Evolutionary conservation across 2,888 invertebrate species (phyloP), one percentile per base, ranked within the genome.

Genomic region (Eupithecia subumbrata): DNA sequence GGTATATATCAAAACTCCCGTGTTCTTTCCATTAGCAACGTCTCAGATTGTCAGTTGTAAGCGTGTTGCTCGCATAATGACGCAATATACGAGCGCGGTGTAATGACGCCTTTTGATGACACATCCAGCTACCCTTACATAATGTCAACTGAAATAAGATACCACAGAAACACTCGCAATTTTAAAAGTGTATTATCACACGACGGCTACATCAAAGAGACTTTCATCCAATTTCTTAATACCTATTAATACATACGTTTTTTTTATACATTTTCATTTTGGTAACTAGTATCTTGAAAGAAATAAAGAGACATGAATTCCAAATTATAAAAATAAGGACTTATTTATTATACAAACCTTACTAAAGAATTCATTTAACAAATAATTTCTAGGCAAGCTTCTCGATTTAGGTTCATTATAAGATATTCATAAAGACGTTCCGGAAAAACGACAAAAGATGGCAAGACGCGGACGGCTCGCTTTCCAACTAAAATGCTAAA

Each of bases 371-470:
- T 86, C 86, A 86, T 86, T 88, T 87, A 85, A 90, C 90, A 93
- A 93, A 93, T 91, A 93, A 90, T 85, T 87, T 90, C 89, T 90
- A 89, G 91, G 90, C 90, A 91, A 92, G 90, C 90, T 90, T 84
- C 91, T 90, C 88, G 92, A 92, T 93, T 93, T 91, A 89, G 90
- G 86, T 87, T 88, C 87, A 87, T 93, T 91, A 92, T 93, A 92
- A 92, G 91, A 91, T 92, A 92, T 93, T 93, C 89, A 92, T 92
- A 91, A 91, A 92, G 91, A 92, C 89, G 89, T 92, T 89, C 86
- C 86, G 82, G 78, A 74, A 85, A 82, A 81, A 89, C 83, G 88
- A 91, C 89, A 89, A 92, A 89, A 90, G 90, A 89, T 84, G 82
- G 81, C 72, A 79, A 87, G 83, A 84, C 22, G 25, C 60, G 85